Percentiles rank a stretch among this genome's conserved stretches.
These are phyloP conservation scores for Siniperca scherzeri DNA, from an alignment of 2,797 vertebrate genomes.

Conservation along the genomic window DNA sequence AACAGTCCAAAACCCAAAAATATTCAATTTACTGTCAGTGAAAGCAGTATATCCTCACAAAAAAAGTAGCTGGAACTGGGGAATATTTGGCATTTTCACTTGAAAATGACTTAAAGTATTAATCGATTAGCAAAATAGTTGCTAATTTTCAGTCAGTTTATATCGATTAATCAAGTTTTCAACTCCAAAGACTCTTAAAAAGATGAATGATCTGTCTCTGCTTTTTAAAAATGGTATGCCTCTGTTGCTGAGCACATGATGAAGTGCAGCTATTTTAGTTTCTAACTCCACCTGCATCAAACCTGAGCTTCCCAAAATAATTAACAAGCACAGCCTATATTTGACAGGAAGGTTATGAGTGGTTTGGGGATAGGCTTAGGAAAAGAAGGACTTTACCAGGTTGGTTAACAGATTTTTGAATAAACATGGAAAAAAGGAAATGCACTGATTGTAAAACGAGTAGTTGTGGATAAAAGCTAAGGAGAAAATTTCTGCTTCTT, in stretches of 20 bases:
- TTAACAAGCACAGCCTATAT: not conserved
- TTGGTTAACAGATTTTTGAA: not conserved
- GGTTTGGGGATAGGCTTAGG: not conserved
- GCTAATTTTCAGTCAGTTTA: too few relatives aligned
- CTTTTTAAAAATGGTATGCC: not conserved
- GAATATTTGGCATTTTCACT: too few relatives aligned
- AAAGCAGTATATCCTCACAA: too few relatives aligned
- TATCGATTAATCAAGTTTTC: too few relatives aligned
- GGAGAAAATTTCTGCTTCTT: not conserved
- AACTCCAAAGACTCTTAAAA: too few relatives aligned
- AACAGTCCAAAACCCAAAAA: too few relatives aligned
- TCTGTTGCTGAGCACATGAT: not conserved
- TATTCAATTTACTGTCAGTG: too few relatives aligned
- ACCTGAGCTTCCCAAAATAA: not conserved
- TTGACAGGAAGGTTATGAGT: not conserved
- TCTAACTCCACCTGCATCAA: not conserved
- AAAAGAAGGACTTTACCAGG: not conserved
- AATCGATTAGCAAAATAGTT: too few relatives aligned
- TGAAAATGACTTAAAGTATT: too few relatives aligned
- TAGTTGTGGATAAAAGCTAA: not conserved
- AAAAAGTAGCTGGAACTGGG: too few relatives aligned
- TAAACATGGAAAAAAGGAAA: not conserved
- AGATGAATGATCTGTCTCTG: too few relatives aligned
- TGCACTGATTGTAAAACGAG: not conserved
- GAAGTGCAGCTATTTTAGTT: constrained; percentile 14